Evolutionary conservation across 2,888 invertebrate genomes (phyloP).

Genomic region (Limnephilus marmoratus): DNA sequence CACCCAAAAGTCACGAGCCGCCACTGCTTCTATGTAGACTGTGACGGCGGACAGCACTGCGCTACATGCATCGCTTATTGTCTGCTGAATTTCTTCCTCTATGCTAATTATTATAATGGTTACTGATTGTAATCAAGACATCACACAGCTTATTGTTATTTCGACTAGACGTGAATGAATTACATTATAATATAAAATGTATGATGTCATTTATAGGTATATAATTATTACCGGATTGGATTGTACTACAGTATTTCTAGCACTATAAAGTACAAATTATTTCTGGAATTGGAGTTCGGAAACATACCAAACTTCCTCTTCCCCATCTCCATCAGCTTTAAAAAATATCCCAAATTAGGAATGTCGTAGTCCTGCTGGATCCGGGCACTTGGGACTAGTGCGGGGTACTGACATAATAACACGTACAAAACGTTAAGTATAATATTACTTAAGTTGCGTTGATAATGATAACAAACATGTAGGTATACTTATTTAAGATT

Average conservation of each 20-base stretch:
- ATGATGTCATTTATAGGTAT: too few species aligned
- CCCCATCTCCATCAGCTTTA: not conserved
- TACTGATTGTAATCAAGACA: not conserved
- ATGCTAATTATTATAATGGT: not conserved
- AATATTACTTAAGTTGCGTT: too few species aligned
- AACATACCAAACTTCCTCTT: not conserved
- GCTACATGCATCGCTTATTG: not conserved
- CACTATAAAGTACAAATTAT: too few species aligned
- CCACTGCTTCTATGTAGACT: not conserved
- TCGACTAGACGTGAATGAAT: not conserved
- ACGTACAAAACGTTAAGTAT: too few species aligned
- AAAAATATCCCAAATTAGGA: not conserved
- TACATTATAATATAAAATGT: too few species aligned
- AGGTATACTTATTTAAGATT: too few species aligned
- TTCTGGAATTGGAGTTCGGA: not conserved
- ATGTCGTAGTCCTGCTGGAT: not conserved
- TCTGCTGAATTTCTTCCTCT: not conserved
- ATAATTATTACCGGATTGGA: not conserved
- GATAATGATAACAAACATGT: too few species aligned
- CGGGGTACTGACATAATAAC: too few species aligned
- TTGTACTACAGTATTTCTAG: too few species aligned
- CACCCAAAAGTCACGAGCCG: too few species aligned
- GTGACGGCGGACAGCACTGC: not conserved
- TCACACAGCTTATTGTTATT: not conserved
- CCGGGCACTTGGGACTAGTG: not conserved